phyloP scores from a whole-genome alignment of 1,140 invertebrate genomes.

The Pristionchus pacificus region DNA sequence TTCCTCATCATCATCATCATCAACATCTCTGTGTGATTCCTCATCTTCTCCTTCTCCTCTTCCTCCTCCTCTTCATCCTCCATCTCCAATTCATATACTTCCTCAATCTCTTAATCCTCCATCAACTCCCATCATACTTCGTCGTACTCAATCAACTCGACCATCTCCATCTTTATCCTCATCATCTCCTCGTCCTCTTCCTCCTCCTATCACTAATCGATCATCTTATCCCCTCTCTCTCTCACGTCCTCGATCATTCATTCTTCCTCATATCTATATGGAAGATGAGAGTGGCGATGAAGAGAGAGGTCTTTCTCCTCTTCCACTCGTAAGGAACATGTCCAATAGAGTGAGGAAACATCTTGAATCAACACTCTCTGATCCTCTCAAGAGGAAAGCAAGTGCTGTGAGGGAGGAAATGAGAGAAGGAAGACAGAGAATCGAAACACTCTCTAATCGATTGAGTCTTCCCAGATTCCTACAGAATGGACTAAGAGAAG shows the following conservation, averaged over 20 bases:
- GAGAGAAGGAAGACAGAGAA: background rate
- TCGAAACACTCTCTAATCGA: background rate
- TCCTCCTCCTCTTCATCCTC: background rate
- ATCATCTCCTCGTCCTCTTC: conserved; percentile 2
- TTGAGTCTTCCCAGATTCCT: conserved; percentile 2
- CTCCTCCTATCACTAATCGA: background rate
- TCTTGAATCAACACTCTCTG: background rate
- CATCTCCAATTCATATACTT: background rate
- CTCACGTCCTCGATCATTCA: background rate
- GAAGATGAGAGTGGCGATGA: background rate
- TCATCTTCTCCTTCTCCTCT: background rate
- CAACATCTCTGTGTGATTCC: background rate
- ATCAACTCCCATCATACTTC: background rate
- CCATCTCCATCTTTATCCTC: background rate
- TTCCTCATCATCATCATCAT: background rate
- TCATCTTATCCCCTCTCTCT: background rate
- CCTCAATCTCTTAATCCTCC: conserved; percentile 10
- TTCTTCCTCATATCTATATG: background rate
- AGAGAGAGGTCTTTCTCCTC: too few species aligned
- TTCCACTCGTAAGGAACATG: background rate
- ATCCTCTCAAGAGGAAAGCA: background rate
- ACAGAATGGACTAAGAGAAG: background rate
- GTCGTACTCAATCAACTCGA: conserved; percentile 15
- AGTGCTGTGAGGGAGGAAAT: background rate
- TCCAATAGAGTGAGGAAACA: background rate